Base-by-base conservation (phyloP, 1,140 invertebrate genomes). In the Amyelois transitella region DNA sequence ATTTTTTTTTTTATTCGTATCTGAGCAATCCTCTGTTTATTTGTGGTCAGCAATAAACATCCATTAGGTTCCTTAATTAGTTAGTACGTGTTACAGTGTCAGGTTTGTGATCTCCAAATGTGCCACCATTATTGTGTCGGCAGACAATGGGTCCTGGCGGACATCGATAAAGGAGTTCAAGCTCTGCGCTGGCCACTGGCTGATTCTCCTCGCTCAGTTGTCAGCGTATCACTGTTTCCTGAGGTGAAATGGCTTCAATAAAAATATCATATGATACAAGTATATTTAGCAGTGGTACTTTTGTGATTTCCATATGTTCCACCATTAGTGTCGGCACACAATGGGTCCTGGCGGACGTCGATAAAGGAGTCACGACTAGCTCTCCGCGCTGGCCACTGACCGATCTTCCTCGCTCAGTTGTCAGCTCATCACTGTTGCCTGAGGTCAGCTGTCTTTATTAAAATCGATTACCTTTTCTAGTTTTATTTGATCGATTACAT, bases 331-430 rank as follows among this genome's bases (percentile, higher is more conserved):
- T 48, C 45, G 45, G 8, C 12, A 51, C 56, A 53, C 56, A 53
- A 47, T 53, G 55, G 47, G 28, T n/a, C 45, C 45, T 21, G 19
- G 45, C n/a, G 32, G 12, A 14, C 32, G 25, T 38, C 64, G 68
- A 76, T 76, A 67, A 69, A 74, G 61, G 58, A 74, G 72, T 77
- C 72, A 74, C 73, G 70, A 73, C 62, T 60, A 38, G 50, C 60
- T 64, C 75, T 75, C 72, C 72, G 72, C 58, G 54, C 55, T 53
- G 49, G 60, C 44, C 67, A 61, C 58, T 60, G 67, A 66, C 66
- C 66, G 67, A 64, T 61, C 67, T 66, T 24, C 47, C 48, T 6
- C 32, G 32, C 44, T 38, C 32, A 38, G 17, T 38, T 38, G 32
- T 38, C 32, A 38, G 32, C 32, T 38, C 28, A 38, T 38, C 32